A percentile compares a stretch with the other conserved stretches of the same genome.
Evolutionary conservation across 2,888 invertebrate genomes (phyloP).

Genomic region (Anorthoa munda): DNA sequence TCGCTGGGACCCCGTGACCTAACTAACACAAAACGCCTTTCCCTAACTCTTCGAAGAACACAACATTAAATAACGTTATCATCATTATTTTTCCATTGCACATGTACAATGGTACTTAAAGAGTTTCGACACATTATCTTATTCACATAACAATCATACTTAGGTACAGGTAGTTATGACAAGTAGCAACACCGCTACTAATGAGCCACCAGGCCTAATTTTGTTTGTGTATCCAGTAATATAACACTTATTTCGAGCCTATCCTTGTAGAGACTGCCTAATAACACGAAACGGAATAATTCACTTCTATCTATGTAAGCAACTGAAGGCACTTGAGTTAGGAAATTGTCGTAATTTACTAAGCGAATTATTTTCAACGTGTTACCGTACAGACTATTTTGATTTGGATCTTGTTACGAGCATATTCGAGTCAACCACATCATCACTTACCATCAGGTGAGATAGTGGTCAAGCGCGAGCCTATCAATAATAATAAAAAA

Average conservation of each 20-base stretch:
- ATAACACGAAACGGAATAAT: constrained; percentile 32
- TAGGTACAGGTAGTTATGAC: neutral
- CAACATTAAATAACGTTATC: too few relatives aligned
- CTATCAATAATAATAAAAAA: too few relatives aligned
- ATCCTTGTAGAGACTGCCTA: constrained; percentile 6
- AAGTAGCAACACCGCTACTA: constrained; percentile 17
- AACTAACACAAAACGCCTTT: neutral
- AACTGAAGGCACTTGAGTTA: neutral
- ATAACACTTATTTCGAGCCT: constrained; percentile 24
- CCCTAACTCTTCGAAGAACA: neutral
- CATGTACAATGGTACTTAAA: neutral
- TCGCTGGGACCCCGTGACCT: too few relatives aligned
- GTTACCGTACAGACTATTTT: neutral
- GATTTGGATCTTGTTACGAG: neutral
- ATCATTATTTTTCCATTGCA: neutral
- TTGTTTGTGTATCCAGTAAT: constrained; percentile 13
- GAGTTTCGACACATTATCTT: neutral
- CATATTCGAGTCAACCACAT: neutral
- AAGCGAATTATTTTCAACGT: constrained; percentile 21
- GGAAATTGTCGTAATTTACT: constrained; percentile 3
- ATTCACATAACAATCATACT: neutral
- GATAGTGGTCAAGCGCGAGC: too few relatives aligned
- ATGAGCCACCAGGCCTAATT: constrained; percentile 18
- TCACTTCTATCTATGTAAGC: constrained; percentile 26
- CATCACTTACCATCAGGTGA: too few relatives aligned